Evolutionary conservation across 2,113 vertebrate genomes (phyloP), one percentile per base, ranked within the genome.

Genomic region (Salvelinus alpinus): DNA sequence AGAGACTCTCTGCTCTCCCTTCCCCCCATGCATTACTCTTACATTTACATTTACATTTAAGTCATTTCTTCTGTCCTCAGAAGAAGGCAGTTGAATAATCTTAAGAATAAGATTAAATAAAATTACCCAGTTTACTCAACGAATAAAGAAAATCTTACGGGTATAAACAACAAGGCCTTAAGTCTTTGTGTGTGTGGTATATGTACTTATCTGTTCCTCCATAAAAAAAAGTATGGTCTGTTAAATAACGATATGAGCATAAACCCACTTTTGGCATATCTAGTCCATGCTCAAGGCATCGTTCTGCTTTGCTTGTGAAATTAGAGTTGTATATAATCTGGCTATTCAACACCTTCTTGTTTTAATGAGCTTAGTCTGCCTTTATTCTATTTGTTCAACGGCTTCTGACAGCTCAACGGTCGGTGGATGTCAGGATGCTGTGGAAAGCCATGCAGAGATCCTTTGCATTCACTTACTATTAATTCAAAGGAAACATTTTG

Each of bases 321-420:
- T 83, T 88, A 86, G 73, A 81, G 78, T 70, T 82, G 84, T 73
- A 83, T 78, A 72, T 89, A 89, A 89, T 87, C 83, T 88, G 83
- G 75, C 87, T 81, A 87, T 87, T 90, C 82, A 89, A 86, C 79
- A 90, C 80, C 81, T 89, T 74, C 57, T 67, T 85, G 81, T 88
- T 87, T 89, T 85, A 90, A 89, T 88, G 76, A 85, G 86, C 82
- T 91, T 88, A 88, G 78, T 54, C 80, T 82, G 72, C 73, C 79
- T 81, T 86, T 80, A 84, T 85, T 85, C 83, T 81, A 76, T 73
- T 77, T 20, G 62, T 71, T 59, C 48, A 87, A 89, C 74, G 65
- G 67, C 60, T 79, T 72, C 78, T 83, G 76, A 85, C 80, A 88
- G 84, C 72, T 82, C 80, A 74, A 76, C 51, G 14, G 68, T 76